Percentiles rank a stretch among this genome's conserved stretches.
These are phyloP conservation scores for Listronotus bonariensis DNA, from an alignment of 1,140 invertebrate species.

Conservation along the genomic window DNA sequence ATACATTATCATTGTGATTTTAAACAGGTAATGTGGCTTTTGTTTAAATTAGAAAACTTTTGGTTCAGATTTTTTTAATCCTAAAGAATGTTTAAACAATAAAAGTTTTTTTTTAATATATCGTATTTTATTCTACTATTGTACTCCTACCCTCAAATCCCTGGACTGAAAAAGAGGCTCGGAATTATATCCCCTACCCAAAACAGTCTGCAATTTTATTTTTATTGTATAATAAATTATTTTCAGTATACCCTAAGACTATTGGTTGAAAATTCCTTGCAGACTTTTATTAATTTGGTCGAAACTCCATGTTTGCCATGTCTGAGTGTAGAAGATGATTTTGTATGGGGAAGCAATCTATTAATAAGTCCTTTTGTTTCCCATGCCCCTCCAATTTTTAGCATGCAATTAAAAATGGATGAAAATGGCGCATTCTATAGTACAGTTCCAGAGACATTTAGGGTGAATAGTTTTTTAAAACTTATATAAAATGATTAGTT, in stretches of 20 bases:
- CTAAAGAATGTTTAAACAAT: no score
- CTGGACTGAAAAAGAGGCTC: no score
- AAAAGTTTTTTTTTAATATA: no score
- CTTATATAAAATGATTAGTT: no score
- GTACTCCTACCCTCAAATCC: no score
- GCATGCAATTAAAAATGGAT: slow-evolving; percentile 66
- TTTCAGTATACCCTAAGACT: slow-evolving; percentile 68
- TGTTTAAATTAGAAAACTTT: no score
- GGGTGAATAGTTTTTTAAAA: slow-evolving; percentile 51
- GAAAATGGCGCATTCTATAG: slow-evolving; percentile 64
- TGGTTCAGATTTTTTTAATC: no score
- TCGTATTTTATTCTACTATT: no score
- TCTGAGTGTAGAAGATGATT: slow-evolving; percentile 60
- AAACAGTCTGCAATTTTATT: background rate
- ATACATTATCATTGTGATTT: no score
- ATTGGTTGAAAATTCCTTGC: slow-evolving; percentile 68
- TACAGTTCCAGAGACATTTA: slow-evolving; percentile 64
- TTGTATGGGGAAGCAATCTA: slow-evolving; percentile 67
- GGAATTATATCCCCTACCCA: no score
- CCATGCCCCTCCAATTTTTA: slow-evolving; percentile 64
- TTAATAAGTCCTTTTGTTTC: slow-evolving; percentile 64
- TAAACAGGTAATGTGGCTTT: no score
- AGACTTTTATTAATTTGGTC: slow-evolving; percentile 64
- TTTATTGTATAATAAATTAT: background rate
- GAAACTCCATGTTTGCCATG: slow-evolving; percentile 68